Conservation (phyloP, 1,140 invertebrate species). For the Ceratoteleas bidentatus region DNA sequence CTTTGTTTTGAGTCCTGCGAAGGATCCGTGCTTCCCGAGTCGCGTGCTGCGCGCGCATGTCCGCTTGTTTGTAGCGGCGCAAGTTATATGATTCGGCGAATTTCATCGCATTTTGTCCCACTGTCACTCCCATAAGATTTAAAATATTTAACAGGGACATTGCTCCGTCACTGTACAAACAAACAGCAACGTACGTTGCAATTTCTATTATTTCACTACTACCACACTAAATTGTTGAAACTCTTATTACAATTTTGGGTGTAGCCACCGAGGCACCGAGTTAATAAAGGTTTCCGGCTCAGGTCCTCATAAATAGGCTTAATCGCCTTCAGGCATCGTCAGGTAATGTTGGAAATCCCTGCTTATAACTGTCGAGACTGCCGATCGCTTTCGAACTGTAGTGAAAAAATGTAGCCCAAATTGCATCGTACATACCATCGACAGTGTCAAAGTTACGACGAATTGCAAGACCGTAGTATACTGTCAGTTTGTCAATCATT, state of each 20-base stretch:
- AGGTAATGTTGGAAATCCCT: constrained; percentile 4
- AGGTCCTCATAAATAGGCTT: constrained; percentile 2
- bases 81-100: background rate
- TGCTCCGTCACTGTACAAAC: constrained; percentile 25
- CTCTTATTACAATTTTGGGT: constrained; percentile 25
- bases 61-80: background rate
- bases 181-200: constrained; percentile 32
- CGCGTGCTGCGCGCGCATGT: background rate
- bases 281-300: constrained; percentile 6
- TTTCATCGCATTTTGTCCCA: constrained; percentile 21
- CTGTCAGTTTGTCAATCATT: constrained; percentile 22
- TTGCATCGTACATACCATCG: constrained; percentile 31
- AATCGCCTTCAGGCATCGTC: constrained; percentile 22
- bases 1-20: background rate
- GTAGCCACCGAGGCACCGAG: constrained; percentile 34
- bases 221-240: constrained; percentile 8
- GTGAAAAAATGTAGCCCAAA: constrained; percentile 44
- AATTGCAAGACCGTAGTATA: constrained; percentile 23
- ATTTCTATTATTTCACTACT: constrained; percentile 4
- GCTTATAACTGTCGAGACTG: too few relatives aligned
- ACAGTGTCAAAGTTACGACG: constrained; percentile 12
- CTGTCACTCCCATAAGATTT: constrained; percentile 19
- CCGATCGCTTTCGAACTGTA: too few relatives aligned
- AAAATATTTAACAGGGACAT: constrained; percentile 36
- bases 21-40: background rate